Conservation (phyloP, 1,140 invertebrate genomes). For the Trypoxylus dichotomus region DNA sequence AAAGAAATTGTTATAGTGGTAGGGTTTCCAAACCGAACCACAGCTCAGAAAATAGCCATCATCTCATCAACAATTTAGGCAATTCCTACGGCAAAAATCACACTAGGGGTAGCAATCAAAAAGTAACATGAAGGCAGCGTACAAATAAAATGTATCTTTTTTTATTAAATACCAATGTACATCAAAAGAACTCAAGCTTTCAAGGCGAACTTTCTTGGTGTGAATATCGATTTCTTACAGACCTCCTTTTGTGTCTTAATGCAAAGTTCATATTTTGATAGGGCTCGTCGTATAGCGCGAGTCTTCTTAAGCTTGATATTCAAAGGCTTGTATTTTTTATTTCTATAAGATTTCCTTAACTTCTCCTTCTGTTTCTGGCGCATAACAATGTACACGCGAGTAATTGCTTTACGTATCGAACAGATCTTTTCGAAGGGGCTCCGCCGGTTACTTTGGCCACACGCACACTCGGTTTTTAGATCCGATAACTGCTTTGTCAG, state of each 20-base stretch:
- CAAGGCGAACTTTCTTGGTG: slow-evolving; percentile 89
- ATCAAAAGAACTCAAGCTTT: slow-evolving; percentile 76
- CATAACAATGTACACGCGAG: slow-evolving; percentile 97
- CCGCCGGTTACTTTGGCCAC: slow-evolving; percentile 98
- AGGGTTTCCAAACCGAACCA: no score
- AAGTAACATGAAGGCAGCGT: no score
- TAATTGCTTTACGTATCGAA: slow-evolving; percentile 96
- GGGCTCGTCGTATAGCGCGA: slow-evolving; percentile 82
- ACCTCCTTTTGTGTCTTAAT: slow-evolving; percentile 90
- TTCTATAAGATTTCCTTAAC: slow-evolving; percentile 90
- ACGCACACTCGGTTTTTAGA: slow-evolving; percentile 93
- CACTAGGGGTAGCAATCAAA: no score
- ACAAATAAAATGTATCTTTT: not conserved
- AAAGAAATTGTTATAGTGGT: no score
- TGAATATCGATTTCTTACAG: slow-evolving; percentile 81
- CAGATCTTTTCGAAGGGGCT: slow-evolving; percentile 95
- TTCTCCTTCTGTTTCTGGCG: slow-evolving; percentile 99
- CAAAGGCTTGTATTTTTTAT: slow-evolving; percentile 95
- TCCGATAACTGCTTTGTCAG: slow-evolving; percentile 93
- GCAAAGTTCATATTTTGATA: slow-evolving; percentile 82
- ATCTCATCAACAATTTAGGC: no score
- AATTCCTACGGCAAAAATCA: no score
- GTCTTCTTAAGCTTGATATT: slow-evolving; percentile 97
- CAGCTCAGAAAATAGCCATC: no score
- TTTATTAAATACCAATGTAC: slow-evolving; percentile 28